A percentile compares a stretch with the other conserved stretches of the same genome.
These are phyloP conservation scores for Numenius arquata DNA, from an alignment of 2,113 vertebrate genomes.

Conservation along the genomic window DNA sequence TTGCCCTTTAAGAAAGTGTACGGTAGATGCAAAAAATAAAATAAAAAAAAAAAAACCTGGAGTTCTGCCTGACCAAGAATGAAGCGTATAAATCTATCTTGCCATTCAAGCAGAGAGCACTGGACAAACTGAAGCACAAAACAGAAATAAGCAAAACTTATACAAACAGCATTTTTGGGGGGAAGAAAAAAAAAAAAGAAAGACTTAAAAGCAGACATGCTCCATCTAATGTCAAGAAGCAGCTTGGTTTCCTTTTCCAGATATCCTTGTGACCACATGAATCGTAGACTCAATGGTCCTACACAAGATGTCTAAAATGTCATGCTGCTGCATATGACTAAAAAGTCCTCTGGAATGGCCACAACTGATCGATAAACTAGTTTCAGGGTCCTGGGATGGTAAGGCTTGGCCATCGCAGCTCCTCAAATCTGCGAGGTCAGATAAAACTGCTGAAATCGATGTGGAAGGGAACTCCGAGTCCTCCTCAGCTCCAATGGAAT, in stretches of 20 bases:
- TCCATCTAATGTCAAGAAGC: constrained; percentile 92
- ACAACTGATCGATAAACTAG: constrained; percentile 73
- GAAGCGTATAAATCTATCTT: constrained; percentile 84
- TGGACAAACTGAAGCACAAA: constrained; percentile 87
- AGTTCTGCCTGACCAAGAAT: constrained; percentile 82
- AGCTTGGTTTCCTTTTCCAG: constrained; percentile 83
- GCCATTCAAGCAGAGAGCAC: constrained; percentile 89
- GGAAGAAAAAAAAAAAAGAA: neutral
- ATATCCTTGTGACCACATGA: constrained; percentile 91
- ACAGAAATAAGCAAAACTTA: constrained; percentile 82
- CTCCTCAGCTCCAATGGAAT: constrained; percentile 74
- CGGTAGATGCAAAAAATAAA: constrained; percentile 78
- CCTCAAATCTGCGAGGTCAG: constrained; percentile 80
- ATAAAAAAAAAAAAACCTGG: constrained; percentile 49
- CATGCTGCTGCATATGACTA: constrained; percentile 83
- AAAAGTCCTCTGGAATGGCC: constrained; percentile 85
- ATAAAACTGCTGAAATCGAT: constrained; percentile 78
- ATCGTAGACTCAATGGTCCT: constrained; percentile 96
- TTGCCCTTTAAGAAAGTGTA: constrained; percentile 90
- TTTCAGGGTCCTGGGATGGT: constrained; percentile 81
- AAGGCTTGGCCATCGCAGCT: constrained; percentile 81
- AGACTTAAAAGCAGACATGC: constrained; percentile 78
- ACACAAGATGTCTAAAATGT: constrained; percentile 95
- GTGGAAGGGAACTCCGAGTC: constrained; percentile 82
- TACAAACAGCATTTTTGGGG: constrained; percentile 72